Evolutionary conservation across 2,113 vertebrate genomes (phyloP), one percentile per base, ranked within the genome.

Genomic region (Dasyprocta punctata): DNA sequence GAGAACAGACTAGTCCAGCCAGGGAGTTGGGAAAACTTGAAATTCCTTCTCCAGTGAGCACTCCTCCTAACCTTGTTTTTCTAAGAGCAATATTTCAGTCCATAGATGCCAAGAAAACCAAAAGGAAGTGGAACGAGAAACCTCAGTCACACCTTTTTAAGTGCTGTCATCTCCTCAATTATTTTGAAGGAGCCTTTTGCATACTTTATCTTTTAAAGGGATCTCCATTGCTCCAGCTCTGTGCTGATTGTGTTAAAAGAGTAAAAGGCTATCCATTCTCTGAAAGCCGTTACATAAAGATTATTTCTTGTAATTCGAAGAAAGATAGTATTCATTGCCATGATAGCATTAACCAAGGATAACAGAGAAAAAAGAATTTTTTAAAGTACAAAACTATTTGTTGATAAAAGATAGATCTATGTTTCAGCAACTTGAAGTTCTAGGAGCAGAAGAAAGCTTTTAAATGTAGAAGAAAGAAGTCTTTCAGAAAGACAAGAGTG

Each of bases 221-320:
- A 33, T 41, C 56, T 22, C 73, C 13, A 24, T 73, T n/a, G 28
- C 47, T n/a, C 20, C 33, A 65, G 33, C 67, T 88, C 38, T 41
- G 14, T 16, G 24, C 6, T 30, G 41, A 60, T 61, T 41, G 7
- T 44, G 12, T 44, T 60, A 36, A 67, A 26, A 30, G 75, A 52
- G 9, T n/a, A 67, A 86, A 71, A 94, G 71, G 26, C 80, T 33
- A 17, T 78, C 80, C 33, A 22, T 78, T 56, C 28, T 54, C 60
- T 4, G 22, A 69, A 12, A 30, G 33, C 24, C n/a, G 81, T 77
- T 2, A 0, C 16, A 44, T 65, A 58, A 75, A 81, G 41, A 61
- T 47, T 84, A 75, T 83, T 96, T 90, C 82, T 19, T 87, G 41
- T 93, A 87, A 86, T 96, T 96, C 91, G 65, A 96, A 95, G 92